A percentile compares a stretch with the other conserved stretches of the same genome.
These are phyloP conservation scores for Ciona savignyi DNA, from an alignment of 23 tunicate genomes.

Conservation along the genomic window DNA sequence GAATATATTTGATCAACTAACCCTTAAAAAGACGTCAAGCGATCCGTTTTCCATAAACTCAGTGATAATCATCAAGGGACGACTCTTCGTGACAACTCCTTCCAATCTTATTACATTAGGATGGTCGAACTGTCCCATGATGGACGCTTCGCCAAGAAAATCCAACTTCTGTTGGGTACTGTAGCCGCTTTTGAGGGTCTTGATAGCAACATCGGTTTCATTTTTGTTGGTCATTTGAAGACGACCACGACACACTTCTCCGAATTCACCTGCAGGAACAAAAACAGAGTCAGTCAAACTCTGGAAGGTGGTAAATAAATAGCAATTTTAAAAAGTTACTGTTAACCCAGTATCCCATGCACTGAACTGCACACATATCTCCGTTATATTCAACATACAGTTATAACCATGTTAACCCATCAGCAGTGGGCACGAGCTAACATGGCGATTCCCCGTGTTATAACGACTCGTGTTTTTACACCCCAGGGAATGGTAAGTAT, in stretches of 20 bases:
- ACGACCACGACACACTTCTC: slow-evolving; percentile 85
- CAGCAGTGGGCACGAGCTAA: no score
- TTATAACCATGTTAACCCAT: no score
- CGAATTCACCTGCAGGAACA: slow-evolving; percentile 97
- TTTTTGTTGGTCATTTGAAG: slow-evolving; percentile 29
- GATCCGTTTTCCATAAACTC: slow-evolving; percentile 99
- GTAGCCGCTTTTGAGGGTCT: slow-evolving; percentile 82
- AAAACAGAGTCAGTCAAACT: no score
- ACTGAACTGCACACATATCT: no score
- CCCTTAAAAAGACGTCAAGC: slow-evolving; percentile 80
- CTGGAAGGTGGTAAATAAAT: no score
- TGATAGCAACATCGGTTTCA: slow-evolving; percentile 80
- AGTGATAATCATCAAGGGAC: slow-evolving; percentile 96
- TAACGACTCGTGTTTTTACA: no score
- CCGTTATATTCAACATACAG: no score
- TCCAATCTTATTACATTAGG: slow-evolving; percentile 90
- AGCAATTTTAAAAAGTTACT: no score
- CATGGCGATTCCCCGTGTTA: no score
- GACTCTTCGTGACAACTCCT: slow-evolving; percentile 95
- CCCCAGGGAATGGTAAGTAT: no score
- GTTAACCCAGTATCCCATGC: no score
- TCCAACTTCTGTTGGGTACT: slow-evolving; percentile 93
- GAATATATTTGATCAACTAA: no score
- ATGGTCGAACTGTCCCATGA: slow-evolving; percentile 96
- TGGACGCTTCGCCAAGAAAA: slow-evolving; percentile 88